phyloP scores from a whole-genome alignment of 2,888 invertebrate species.

The Artemia sinica region DNA sequence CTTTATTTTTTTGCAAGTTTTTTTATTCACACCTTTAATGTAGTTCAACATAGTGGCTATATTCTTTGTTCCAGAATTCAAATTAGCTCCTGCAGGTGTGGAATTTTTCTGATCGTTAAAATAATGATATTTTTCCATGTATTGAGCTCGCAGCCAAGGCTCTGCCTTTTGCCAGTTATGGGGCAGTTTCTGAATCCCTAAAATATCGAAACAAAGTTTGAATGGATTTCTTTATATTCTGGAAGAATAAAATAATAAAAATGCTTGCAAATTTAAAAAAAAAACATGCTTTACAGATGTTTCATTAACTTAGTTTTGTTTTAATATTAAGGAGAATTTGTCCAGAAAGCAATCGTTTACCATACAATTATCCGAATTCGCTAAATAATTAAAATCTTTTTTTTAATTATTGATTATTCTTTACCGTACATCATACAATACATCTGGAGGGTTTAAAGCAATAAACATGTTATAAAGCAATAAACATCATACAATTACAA shows the following conservation, averaged over 20 bases:
- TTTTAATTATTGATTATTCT: no score
- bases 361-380: conserved; percentile 8
- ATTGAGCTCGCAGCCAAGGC: conserved; percentile 49
- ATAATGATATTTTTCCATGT: conserved; percentile 46
- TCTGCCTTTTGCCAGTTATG: conserved; percentile 62
- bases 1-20: conserved; percentile 41
- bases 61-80: conserved; percentile 49
- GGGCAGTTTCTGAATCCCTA: conserved; percentile 70
- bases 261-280: no score
- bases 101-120: conserved; percentile 48
- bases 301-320: not conserved
- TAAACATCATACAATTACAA: no score
- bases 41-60: conserved; percentile 59
- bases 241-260: no score
- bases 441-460: no score
- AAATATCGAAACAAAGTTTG: conserved; percentile 23
- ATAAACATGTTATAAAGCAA: no score
- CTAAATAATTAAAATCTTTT: not conserved
- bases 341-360: not conserved
- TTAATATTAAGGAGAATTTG: not conserved
- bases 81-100: conserved; percentile 42
- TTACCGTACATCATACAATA: no score
- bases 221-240: no score
- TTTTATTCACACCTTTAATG: conserved; percentile 47
- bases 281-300: conserved; percentile 15